Percentiles rank a stretch among this genome's conserved stretches.
Evolutionary conservation across 2,113 vertebrate genomes (phyloP).

Genomic region (Pagrus major): DNA sequence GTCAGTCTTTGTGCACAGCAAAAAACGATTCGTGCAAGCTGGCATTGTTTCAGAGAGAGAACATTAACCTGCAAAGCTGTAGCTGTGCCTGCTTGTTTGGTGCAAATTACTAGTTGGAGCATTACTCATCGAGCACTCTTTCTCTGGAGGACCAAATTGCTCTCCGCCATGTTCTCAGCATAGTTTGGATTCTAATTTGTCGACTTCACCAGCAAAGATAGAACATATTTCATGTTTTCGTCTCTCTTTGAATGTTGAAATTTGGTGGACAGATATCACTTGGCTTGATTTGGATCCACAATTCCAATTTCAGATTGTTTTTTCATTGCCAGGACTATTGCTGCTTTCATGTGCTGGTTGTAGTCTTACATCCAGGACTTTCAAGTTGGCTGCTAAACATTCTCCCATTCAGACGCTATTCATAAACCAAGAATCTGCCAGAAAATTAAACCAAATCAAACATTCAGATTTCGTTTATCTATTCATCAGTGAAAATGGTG

Average conservation of each 20-base stretch:
- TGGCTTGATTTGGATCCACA: neutral
- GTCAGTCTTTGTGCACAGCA: conserved; percentile 19
- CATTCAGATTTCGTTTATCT: neutral
- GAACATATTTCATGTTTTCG: neutral
- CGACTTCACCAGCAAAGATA: neutral
- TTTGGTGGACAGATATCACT: neutral
- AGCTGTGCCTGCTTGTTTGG: conserved; percentile 16
- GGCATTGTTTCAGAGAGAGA: conserved; percentile 18
- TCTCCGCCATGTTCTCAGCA: neutral
- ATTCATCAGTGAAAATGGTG: neutral
- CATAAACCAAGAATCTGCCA: neutral
- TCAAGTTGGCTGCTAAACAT: neutral
- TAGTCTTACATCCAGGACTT: conserved; percentile 4
- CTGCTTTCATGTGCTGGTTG: neutral
- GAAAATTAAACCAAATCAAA: neutral
- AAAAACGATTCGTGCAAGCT: neutral
- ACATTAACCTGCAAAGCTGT: conserved; percentile 25
- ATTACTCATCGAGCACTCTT: conserved; percentile 34
- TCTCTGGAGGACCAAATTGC: conserved; percentile 13
- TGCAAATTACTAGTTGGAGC: conserved; percentile 16
- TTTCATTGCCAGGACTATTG: neutral
- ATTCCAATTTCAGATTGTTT: neutral
- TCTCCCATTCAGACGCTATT: neutral
- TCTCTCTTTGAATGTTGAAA: neutral
- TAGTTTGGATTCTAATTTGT: conserved; percentile 1